A percentile compares a stretch with the other conserved stretches of the same genome.
phyloP scores from a whole-genome alignment of 2,113 vertebrate genomes.

The Ginglymostoma cirratum region DNA sequence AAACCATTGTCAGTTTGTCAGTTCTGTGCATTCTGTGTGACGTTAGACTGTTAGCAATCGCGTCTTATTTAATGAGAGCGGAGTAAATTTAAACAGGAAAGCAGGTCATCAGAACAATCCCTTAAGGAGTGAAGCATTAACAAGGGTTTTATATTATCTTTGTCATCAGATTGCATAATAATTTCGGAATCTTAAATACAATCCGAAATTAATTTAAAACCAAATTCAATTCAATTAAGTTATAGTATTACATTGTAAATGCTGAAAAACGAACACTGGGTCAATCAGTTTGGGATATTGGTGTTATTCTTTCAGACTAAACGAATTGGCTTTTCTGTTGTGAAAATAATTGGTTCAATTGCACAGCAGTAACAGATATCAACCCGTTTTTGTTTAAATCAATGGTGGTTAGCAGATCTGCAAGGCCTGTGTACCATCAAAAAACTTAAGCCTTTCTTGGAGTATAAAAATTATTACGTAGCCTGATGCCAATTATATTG shows the following conservation, averaged over 20 bases:
- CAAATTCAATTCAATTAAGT: neutral
- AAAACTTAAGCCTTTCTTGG: neutral
- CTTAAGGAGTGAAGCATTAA: neutral
- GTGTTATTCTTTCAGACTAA: neutral
- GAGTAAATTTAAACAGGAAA: neutral
- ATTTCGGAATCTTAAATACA: conserved; percentile 14
- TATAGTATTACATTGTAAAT: neutral
- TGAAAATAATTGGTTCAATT: neutral
- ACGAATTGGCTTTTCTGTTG: neutral
- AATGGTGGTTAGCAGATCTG: neutral
- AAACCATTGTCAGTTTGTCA: neutral
- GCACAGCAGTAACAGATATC: neutral
- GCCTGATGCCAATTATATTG: neutral
- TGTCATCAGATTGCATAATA: conserved; percentile 4
- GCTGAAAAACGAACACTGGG: neutral
- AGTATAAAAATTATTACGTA: neutral
- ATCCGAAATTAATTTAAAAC: conserved; percentile 15
- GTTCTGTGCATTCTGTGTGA: neutral
- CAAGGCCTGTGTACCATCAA: neutral
- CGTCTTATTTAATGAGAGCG: neutral
- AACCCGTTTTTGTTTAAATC: neutral
- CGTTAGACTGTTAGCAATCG: neutral
- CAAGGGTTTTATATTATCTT: conserved; percentile 5
- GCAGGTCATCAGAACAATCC: neutral
- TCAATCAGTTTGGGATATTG: neutral